Base-by-base conservation (phyloP, 2,797 vertebrate species). In the Leptatherina wallacei region DNA sequence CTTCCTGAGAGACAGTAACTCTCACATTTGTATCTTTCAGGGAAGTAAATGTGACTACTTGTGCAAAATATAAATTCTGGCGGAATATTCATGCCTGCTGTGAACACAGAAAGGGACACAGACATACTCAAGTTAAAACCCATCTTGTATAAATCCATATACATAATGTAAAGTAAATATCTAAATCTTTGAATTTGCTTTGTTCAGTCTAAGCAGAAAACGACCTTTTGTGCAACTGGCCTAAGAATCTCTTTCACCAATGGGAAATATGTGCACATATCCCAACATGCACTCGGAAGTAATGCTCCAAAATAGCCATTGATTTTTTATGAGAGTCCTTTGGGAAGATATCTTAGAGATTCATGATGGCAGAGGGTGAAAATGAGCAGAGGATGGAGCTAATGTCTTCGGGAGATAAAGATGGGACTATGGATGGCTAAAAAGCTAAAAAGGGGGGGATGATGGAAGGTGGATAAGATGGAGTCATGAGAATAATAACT, bases 251-350 rank as follows among this genome's bases (percentile, higher is more conserved):
- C 54, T 27, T 27, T 5, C 10, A 27, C 24, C 9, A 20, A 7
- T 44, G 22, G 22, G n/a, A 22, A 24, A 32, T 2, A 18, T 24
- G 30, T 49, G n/a, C 33, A 51, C 24, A 38, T 9, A 49, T 6
- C 12, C 62, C 44, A 33, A 40, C 65, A 70, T 77, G 29, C 67
- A 64, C 68, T 69, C 60, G 78, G 82, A 77, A 81, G 74, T 60
- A 49, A 83, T 75, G 77, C 77, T 82, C 77, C 69, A 89, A 92
- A 92, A 91, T 84, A 85, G 83, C 80, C 87, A 90, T 90, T 91
- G 92, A 93, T 94, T 93, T 94, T 93, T 87, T 84, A 65, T 71
- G 60, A 78, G 85, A 74, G 64, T 71, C 86, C 74, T 69, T 38
- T 66, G 84, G 86, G 88, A 85, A 81, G 77, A 75, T 85, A 84